phyloP scores from a whole-genome alignment of 2,113 vertebrate genomes.

The Zapus hudsonius region DNA sequence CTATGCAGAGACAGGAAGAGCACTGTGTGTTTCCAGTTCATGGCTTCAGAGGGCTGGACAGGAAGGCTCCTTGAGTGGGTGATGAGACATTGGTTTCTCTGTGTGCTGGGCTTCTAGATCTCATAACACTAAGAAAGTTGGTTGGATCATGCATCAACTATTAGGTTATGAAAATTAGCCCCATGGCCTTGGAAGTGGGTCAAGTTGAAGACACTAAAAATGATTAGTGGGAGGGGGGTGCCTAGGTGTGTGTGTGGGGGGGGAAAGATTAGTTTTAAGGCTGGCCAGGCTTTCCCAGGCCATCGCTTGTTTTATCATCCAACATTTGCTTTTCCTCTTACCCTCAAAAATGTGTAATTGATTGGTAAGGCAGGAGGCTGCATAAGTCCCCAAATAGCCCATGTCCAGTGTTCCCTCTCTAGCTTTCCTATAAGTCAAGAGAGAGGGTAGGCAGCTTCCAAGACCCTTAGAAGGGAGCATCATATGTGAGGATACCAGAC shows the following conservation, averaged over 20 bases:
- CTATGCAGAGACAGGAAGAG: no score
- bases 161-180: neutral
- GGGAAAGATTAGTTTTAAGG: no score
- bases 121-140: neutral
- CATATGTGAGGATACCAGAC: fast-evolving
- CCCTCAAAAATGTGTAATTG: neutral
- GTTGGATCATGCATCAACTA: neutral
- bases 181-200: neutral
- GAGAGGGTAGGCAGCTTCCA: neutral
- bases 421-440: neutral
- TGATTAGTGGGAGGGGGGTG: neutral
- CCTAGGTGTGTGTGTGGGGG: fast-evolving
- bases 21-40: neutral
- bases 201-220: neutral
- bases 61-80: neutral
- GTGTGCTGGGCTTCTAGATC: neutral
- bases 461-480: no score
- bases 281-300: neutral
- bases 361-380: neutral
- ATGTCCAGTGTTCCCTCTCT: no score
- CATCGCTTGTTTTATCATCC: no score
- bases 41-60: neutral
- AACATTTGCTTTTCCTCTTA: neutral
- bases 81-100: no score
- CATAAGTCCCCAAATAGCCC: neutral